A percentile compares a stretch with the other conserved stretches of the same genome.
These are phyloP conservation scores for Pyrgus malvae DNA, from an alignment of 2,888 invertebrate species.

Conservation along the genomic window DNA sequence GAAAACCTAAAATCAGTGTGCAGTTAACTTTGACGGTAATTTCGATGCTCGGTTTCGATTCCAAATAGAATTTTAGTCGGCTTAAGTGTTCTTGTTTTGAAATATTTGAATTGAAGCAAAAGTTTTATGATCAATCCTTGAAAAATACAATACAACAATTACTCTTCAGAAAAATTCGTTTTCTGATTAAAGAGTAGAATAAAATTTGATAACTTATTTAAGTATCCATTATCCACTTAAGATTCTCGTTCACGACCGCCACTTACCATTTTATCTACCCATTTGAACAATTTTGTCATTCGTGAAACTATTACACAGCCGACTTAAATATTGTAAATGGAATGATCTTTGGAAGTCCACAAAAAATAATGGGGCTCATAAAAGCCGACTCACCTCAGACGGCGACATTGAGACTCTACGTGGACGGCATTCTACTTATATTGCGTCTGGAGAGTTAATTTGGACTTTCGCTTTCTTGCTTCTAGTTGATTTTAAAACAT, in stretches of 20 bases:
- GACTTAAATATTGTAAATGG: conserved; percentile 1
- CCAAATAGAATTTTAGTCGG: too few species aligned
- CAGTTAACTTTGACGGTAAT: too few species aligned
- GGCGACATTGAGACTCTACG: conserved; percentile 10
- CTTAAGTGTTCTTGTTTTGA: too few species aligned
- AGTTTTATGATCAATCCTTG: too few species aligned
- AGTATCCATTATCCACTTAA: conserved; percentile 1
- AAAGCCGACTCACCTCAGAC: conserved; percentile 29
- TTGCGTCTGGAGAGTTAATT: background rate
- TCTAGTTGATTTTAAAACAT: too few species aligned
- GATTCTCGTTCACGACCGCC: conserved; percentile 15
- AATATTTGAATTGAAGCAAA: too few species aligned
- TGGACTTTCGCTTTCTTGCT: background rate
- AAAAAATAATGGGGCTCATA: background rate
- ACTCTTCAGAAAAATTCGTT: too few species aligned
- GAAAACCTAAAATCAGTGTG: too few species aligned
- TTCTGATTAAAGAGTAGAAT: too few species aligned
- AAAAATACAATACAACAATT: too few species aligned
- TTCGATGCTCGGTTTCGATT: too few species aligned
- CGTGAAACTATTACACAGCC: conserved; percentile 3
- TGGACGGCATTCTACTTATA: background rate
- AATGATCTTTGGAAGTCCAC: conserved; percentile 4
- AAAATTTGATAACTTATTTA: conserved; percentile 8
- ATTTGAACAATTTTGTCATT: conserved; percentile 7
- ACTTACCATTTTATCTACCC: conserved; percentile 15